Evolutionary conservation across 1,140 invertebrate species (phyloP), one percentile per base, ranked within the genome.

Genomic region (Aphis gossypii): DNA sequence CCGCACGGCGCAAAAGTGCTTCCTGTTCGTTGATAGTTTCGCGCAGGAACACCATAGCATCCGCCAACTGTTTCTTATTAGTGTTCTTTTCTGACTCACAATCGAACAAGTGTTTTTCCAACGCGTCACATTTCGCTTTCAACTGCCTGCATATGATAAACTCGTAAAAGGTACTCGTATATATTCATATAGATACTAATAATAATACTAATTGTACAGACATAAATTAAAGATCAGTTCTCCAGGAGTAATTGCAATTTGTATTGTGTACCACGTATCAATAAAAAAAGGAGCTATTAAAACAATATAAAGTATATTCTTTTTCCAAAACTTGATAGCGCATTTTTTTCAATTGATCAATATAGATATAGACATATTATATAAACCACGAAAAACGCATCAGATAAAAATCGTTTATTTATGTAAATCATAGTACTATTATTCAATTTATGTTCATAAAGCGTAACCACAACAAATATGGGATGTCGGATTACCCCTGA

Each of bases 1-100:
- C 76, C 1, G 91, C 91, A 2, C 46, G 91, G 23, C 44, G 91
- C 46, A 93, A 44, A 9, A 93, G 30, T 4, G n/a, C 87, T 94
- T 96, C 96, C 93, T 96, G 96, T 94, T 96, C 96, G 4, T 94
- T 94, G 4, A 96, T 95, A n/a, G 96, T 94, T 94, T 96, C 95
- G 94, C 96, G 95, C 48, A 96, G 96, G 94, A 96, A 96, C 38
- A 94, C 94, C 94, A 96, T 96, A 2, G 96, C 96, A 94, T 96
- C 96, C n/a, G 95, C 95, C 51, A 96, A 94, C 94, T 96, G 96
- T 91, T 95, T 95, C 82, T 96, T 96, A 18, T 96, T 95, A 6
- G 96, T 96, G 93, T 96, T 96, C 90, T 95, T 95, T 30, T 96
- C 96, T 51, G 96, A 94, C 94, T 96, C 95, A 41, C 96, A 95